These are phyloP conservation scores for Dicentrarchus labrax DNA, from an alignment of 2,113 vertebrate genomes.

Conservation along the genomic window DNA sequence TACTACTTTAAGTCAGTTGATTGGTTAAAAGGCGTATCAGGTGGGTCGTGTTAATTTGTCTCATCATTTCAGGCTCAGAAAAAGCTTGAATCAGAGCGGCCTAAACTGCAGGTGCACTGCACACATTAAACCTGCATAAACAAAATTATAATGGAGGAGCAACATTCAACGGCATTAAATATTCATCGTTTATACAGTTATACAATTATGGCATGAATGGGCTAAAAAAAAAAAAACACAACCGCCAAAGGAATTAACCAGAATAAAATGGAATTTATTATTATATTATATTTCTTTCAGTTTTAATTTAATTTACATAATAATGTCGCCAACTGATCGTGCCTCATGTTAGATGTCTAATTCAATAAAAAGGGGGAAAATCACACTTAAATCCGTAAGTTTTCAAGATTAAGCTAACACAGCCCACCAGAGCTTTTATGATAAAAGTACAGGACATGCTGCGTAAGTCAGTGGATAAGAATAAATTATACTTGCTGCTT, in stretches of 20 bases:
- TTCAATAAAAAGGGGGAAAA: not conserved
- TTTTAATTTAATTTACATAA: not conserved
- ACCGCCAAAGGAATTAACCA: not conserved
- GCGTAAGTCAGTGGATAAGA: not conserved
- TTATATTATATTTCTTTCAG: not conserved
- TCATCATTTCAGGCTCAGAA: not conserved
- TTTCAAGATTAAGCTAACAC: not conserved
- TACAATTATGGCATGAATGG: not conserved
- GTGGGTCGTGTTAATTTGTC: not conserved
- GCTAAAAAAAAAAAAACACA: not conserved
- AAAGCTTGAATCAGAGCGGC: not conserved
- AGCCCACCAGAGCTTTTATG: not conserved
- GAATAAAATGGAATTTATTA: not conserved
- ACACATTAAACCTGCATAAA: not conserved
- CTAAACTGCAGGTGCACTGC: conserved; percentile 59
- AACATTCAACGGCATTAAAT: not conserved
- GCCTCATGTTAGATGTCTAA: not conserved
- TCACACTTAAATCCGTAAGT: not conserved
- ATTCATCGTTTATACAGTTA: not conserved
- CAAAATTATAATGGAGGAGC: not conserved
- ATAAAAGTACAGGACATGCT: not conserved
- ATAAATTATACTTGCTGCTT: not conserved
- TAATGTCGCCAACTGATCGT: not conserved
- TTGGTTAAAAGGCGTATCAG: not conserved
- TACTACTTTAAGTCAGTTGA: not conserved